phyloP scores from a whole-genome alignment of 2,888 invertebrate species.

The Smittia aterrima region DNA sequence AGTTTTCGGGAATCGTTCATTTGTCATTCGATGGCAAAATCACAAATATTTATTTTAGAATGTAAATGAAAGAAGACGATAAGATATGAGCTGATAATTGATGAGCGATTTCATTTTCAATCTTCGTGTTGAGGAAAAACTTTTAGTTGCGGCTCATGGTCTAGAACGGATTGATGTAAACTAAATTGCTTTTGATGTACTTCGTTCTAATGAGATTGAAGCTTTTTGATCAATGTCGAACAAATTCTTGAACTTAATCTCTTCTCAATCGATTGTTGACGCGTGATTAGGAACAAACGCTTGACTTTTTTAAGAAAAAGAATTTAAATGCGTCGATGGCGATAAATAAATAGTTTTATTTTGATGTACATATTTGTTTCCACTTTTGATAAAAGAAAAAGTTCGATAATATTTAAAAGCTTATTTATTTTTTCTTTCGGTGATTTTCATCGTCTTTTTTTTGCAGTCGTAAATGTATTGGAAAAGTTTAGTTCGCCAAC shows the following conservation, averaged over 20 bases:
- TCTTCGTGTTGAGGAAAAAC: background rate
- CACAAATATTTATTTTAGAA: conserved; percentile 23
- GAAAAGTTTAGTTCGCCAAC: too few species aligned
- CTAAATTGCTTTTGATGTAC: conserved; percentile 13
- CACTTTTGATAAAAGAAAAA: too few species aligned
- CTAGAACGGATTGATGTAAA: conserved; percentile 12
- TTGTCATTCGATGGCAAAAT: conserved; percentile 7
- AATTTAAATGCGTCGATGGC: background rate
- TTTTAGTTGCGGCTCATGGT: background rate
- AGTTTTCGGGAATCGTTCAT: background rate
- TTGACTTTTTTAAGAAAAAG: too few species aligned
- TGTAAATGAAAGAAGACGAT: background rate
- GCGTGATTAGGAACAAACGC: too few species aligned
- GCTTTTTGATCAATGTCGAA: background rate
- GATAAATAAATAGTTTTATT: background rate
- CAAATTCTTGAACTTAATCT: too few species aligned
- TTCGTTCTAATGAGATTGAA: background rate
- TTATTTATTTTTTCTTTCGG: too few species aligned
- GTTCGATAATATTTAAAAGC: too few species aligned
- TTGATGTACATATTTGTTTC: too few species aligned
- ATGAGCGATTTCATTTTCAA: background rate
- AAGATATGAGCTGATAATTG: conserved; percentile 18
- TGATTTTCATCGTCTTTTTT: too few species aligned
- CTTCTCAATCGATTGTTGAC: too few species aligned
- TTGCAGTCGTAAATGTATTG: too few species aligned